Percentiles rank a stretch among this genome's conserved stretches.
Conservation (phyloP, 2,113 vertebrate genomes). For the Paradisaea rubra region DNA sequence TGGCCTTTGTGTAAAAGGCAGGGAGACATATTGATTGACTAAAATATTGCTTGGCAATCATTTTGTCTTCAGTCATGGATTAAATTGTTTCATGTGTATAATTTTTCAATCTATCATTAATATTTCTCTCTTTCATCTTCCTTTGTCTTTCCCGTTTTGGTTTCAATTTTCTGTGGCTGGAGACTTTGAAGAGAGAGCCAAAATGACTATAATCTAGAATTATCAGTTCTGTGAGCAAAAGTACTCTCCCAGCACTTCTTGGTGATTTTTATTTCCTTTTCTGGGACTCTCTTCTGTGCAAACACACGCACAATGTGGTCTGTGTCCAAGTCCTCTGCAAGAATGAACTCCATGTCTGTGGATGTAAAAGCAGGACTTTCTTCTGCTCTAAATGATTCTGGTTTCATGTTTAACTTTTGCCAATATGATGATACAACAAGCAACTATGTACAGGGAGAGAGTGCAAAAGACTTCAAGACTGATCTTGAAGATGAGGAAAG, state of each 20-base stretch:
- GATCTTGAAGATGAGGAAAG: neutral
- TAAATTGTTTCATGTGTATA: neutral
- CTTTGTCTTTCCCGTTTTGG: constrained; percentile 34
- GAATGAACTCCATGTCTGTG: neutral
- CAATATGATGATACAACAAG: neutral
- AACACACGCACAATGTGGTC: neutral
- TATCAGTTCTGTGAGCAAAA: neutral
- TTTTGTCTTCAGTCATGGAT: constrained; percentile 4
- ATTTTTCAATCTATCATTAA: constrained; percentile 22
- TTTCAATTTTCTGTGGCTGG: neutral
- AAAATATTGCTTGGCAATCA: constrained; percentile 5
- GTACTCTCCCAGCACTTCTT: neutral
- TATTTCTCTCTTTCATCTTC: constrained; percentile 34
- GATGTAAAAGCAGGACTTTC: neutral
- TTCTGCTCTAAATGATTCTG: neutral
- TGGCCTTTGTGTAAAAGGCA: neutral
- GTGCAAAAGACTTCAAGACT: neutral
- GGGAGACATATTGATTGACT: neutral
- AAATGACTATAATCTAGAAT: constrained; percentile 16
- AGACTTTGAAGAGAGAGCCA: constrained; percentile 31
- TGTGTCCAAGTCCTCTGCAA: neutral
- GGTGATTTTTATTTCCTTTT: constrained; percentile 3
- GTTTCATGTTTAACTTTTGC: neutral
- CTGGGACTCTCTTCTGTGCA: neutral
- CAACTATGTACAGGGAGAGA: neutral